Conservation (phyloP, 92 coral and sea anemone species). For the Diadumene lineata region DNA sequence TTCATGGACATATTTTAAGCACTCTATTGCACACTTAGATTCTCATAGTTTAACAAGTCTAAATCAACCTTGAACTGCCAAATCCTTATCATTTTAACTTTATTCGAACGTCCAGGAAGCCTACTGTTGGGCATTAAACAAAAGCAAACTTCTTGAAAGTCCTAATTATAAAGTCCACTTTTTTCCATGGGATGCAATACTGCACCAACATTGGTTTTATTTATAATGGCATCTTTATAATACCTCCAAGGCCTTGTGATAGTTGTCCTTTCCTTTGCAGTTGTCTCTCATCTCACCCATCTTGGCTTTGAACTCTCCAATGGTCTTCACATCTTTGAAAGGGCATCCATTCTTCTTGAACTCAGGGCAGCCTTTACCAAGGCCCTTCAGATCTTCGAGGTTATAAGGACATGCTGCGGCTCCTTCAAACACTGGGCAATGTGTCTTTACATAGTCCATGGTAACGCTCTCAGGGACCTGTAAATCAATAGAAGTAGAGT, state of each 20-base stretch:
- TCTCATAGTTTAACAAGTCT: too few relatives aligned
- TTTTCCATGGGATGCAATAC: too few relatives aligned
- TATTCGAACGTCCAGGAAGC: too few relatives aligned
- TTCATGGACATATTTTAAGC: too few relatives aligned
- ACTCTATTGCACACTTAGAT: too few relatives aligned
- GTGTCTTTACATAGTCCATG: conserved; percentile 24
- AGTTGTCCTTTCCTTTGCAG: conserved; percentile 18
- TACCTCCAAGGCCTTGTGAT: conserved; percentile 34
- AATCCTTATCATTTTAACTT: too few relatives aligned
- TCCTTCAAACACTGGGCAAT: conserved; percentile 30
- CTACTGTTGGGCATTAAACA: too few relatives aligned
- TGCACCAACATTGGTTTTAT: too few relatives aligned
- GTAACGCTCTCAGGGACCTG: conserved; percentile 13
- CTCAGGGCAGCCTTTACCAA: conserved; percentile 25
- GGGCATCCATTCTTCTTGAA: conserved; percentile 27
- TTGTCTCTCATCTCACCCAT: conserved; percentile 35
- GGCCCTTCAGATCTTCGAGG: conserved; percentile 16
- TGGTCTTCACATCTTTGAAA: conserved; percentile 23
- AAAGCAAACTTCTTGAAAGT: too few relatives aligned
- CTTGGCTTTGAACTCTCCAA: conserved; percentile 33
- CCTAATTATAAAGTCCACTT: too few relatives aligned
- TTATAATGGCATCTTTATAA: too few relatives aligned
- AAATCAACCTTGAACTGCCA: too few relatives aligned
- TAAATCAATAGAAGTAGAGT: background rate
- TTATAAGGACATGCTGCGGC: conserved; percentile 25